A percentile compares a stretch with the other conserved stretches of the same genome.
Conservation (phyloP, 2,113 vertebrate genomes). For the Sigmodon hispidus region DNA sequence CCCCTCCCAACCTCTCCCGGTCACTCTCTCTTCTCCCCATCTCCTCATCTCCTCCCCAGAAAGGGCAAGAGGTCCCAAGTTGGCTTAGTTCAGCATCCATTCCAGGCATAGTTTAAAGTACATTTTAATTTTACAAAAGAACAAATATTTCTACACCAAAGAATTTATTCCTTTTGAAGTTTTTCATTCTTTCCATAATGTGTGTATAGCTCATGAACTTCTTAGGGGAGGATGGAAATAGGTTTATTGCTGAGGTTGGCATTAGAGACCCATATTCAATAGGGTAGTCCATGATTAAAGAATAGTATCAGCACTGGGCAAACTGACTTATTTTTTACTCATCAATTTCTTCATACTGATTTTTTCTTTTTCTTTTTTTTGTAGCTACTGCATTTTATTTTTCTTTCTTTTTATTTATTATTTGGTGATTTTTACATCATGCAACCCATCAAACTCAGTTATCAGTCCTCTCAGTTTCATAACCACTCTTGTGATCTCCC, state of each 20-base stretch:
- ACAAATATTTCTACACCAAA: neutral
- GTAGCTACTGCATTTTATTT: too few relatives aligned
- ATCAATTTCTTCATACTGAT: neutral
- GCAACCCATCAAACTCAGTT: too few relatives aligned
- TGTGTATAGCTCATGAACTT: neutral
- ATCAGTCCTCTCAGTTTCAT: too few relatives aligned
- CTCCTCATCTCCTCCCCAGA: too few relatives aligned
- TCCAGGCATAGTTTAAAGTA: neutral
- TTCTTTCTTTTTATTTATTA: too few relatives aligned
- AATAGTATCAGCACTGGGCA: neutral
- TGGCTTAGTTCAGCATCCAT: too few relatives aligned
- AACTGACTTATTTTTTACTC: neutral
- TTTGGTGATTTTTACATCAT: too few relatives aligned
- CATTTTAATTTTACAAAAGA: neutral
- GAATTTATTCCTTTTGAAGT: neutral
- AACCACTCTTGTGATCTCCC: too few relatives aligned
- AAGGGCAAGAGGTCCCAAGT: too few relatives aligned
- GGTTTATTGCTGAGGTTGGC: neutral
- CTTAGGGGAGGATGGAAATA: neutral
- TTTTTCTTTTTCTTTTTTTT: too few relatives aligned
- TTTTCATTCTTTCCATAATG: neutral
- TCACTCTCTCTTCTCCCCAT: too few relatives aligned
- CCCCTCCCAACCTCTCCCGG: too few relatives aligned
- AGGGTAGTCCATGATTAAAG: neutral
- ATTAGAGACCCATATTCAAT: neutral